phyloP scores from a whole-genome alignment of 2,797 vertebrate genomes.

The Sebastes glaucus region DNA sequence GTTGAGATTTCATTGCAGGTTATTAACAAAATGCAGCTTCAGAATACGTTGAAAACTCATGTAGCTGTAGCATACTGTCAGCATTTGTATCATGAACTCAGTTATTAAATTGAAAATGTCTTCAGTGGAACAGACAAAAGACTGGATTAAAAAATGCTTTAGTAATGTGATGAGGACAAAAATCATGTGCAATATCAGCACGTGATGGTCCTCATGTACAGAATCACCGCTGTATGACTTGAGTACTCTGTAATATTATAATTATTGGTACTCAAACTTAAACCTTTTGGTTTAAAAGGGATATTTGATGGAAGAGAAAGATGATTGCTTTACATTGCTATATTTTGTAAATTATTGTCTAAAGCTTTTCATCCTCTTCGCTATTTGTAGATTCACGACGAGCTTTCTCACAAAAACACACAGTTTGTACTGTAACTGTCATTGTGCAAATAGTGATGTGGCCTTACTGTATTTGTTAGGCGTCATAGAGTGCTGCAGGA shows the following conservation, averaged over 20 bases:
- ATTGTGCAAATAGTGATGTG: constrained; percentile 69
- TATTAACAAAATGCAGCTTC: constrained; percentile 32
- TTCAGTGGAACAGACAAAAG: not conserved
- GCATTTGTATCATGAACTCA: constrained; percentile 34
- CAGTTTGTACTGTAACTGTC: constrained; percentile 58
- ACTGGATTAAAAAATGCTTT: constrained; percentile 12
- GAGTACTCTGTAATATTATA: constrained; percentile 18
- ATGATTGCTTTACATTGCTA: constrained; percentile 28
- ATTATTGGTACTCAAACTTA: constrained; percentile 7
- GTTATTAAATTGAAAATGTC: not conserved
- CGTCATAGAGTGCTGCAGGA: constrained; percentile 10
- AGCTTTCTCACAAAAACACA: constrained; percentile 44
- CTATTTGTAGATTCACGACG: constrained; percentile 56
- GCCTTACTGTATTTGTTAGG: constrained; percentile 68
- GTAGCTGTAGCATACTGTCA: constrained; percentile 26
- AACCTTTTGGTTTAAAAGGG: constrained; percentile 24
- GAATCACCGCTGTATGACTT: constrained; percentile 22
- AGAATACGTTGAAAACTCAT: constrained; percentile 24
- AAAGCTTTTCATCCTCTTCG: constrained; percentile 47
- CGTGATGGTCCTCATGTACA: constrained; percentile 31
- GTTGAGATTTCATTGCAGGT: constrained; percentile 9
- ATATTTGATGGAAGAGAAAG: constrained; percentile 29
- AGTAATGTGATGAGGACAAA: not conserved
- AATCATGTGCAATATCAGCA: constrained; percentile 28
- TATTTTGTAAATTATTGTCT: constrained; percentile 66